Conservation (phyloP, 2,797 vertebrate genomes). For the Pogonophryne albipinna region DNA sequence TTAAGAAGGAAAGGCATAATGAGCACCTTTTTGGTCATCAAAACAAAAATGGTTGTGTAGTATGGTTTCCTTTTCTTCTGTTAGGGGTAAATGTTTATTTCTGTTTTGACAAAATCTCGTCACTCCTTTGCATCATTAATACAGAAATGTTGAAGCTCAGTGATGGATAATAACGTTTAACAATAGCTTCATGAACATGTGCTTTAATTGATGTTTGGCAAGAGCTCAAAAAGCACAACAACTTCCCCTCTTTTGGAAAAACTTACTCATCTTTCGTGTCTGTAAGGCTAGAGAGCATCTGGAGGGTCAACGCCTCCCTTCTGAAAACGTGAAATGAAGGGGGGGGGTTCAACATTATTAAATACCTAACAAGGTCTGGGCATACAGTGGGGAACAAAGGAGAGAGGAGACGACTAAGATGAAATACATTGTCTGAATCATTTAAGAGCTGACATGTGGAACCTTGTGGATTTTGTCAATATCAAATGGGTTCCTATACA, state of each 20-base stretch:
- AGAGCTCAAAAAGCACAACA: conserved; percentile 68
- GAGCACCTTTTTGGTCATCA: neutral
- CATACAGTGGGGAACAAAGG: conserved; percentile 56
- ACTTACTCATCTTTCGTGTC: conserved; percentile 89
- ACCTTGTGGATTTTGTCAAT: conserved; percentile 6
- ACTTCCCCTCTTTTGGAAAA: conserved; percentile 66
- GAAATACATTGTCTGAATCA: conserved; percentile 13
- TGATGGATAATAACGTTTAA: conserved; percentile 13
- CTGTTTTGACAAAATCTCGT: neutral
- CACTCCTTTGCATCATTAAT: neutral
- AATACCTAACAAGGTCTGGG: conserved; percentile 62
- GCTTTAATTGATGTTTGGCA: conserved; percentile 46
- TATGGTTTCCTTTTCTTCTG: neutral
- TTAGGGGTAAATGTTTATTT: neutral
- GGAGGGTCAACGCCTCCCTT: conserved; percentile 89
- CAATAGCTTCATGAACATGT: conserved; percentile 31
- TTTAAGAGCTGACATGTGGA: conserved; percentile 25
- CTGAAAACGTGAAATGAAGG: conserved; percentile 86
- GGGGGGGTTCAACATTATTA: conserved; percentile 79
- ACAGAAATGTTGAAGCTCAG: conserved; percentile 2
- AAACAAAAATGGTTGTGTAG: neutral
- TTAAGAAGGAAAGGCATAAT: neutral
- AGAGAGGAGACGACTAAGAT: conserved; percentile 23
- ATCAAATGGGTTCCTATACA: conserved; percentile 7
- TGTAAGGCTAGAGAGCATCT: conserved; percentile 87